A percentile compares a stretch with the other conserved stretches of the same genome.
These are phyloP conservation scores for Ridgeia piscesae DNA, from an alignment of 1,140 invertebrate species.

Conservation along the genomic window DNA sequence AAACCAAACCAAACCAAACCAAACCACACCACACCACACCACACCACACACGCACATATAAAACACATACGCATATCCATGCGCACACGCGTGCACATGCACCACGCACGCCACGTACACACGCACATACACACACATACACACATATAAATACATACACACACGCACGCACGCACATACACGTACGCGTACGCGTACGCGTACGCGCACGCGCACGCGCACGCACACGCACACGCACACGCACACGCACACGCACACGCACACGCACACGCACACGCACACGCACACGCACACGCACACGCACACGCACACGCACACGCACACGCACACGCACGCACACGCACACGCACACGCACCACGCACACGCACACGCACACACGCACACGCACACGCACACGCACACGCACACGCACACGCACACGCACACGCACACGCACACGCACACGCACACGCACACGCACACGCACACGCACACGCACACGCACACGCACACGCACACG, in stretches of 20 bases:
- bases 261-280: no score
- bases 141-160: no score
- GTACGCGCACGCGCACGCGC: conserved; percentile 1
- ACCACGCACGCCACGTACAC: no score
- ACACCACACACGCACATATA: no score
- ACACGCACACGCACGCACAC: background rate
- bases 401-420: background rate
- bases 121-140: no score
- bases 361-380: background rate
- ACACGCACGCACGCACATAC: background rate
- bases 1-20: background rate
- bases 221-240: background rate
- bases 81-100: no score
- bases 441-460: background rate
- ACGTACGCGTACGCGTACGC: background rate
- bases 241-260: no score
- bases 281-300: no score
- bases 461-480: background rate
- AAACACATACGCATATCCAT: no score
- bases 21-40: no score
- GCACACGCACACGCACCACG: background rate
- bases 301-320: background rate
- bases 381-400: background rate
- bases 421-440: background rate
- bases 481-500: background rate